Conservation (phyloP, 2,797 vertebrate genomes). For the Buphagus erythrorhynchus region DNA sequence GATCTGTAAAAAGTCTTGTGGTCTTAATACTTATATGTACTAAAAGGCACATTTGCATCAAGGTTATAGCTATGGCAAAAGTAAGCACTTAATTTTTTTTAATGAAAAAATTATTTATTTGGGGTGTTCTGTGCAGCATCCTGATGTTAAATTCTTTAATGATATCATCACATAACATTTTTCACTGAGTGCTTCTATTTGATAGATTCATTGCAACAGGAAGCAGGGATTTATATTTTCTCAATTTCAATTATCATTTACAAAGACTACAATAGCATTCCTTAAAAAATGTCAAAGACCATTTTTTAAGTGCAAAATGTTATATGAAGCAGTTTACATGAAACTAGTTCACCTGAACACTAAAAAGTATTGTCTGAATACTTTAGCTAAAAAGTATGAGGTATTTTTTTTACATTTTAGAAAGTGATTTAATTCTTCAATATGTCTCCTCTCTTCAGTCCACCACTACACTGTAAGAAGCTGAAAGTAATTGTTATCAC, state of each 20-base stretch:
- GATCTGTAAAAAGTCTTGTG: not conserved
- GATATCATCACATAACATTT: not conserved
- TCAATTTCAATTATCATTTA: not conserved
- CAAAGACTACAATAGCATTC: not conserved
- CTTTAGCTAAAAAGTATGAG: no score
- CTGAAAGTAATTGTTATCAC: not conserved
- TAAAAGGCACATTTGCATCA: not conserved
- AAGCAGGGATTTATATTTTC: not conserved
- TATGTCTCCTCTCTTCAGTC: not conserved
- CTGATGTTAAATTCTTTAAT: not conserved
- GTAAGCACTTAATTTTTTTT: not conserved
- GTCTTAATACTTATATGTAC: not conserved
- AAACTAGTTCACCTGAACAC: not conserved
- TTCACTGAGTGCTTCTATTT: not conserved
- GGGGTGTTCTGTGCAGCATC: not conserved
- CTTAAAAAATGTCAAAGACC: not conserved
- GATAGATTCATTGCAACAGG: not conserved
- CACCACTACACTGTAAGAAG: not conserved
- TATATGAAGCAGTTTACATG: not conserved
- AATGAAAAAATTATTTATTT: not conserved
- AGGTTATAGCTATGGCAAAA: not conserved
- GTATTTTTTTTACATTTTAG: not conserved
- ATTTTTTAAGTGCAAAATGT: not conserved
- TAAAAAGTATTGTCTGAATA: not conserved
- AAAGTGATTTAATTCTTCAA: not conserved